Evolutionary conservation across 1,140 invertebrate species (phyloP).

Genomic region (Pogonomyrmex barbatus): DNA sequence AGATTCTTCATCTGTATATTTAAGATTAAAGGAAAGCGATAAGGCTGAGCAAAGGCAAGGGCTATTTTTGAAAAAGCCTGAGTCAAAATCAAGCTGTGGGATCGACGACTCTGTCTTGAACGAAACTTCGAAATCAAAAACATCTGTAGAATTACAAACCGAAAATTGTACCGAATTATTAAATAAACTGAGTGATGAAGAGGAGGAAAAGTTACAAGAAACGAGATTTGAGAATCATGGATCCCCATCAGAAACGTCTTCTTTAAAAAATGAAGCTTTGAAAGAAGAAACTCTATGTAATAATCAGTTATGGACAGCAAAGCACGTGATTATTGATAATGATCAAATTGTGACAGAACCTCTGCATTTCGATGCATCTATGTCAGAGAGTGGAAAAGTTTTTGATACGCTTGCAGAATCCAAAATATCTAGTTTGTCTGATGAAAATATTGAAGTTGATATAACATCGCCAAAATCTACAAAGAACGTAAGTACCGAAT

Average conservation of each 20-base stretch:
- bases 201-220: background rate
- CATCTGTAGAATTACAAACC: background rate
- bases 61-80: conserved; percentile 65
- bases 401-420: background rate
- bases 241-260: background rate
- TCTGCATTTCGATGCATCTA: background rate
- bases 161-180: conserved; percentile 5
- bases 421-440: background rate
- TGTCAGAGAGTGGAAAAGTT: background rate
- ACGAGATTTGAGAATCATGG: background rate
- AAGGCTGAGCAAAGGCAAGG: conserved; percentile 40
- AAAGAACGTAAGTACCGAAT: background rate
- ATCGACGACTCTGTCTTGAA: conserved; percentile 63
- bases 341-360: background rate
- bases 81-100: conserved; percentile 54
- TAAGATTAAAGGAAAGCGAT: conserved; percentile 37
- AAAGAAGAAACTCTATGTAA: background rate
- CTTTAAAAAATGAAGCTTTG: background rate
- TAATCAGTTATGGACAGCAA: conserved; percentile 20
- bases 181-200: conserved; percentile 19
- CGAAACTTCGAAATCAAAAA: conserved; percentile 20
- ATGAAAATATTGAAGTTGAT: background rate
- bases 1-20: background rate
- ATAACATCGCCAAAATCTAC: background rate
- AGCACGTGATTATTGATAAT: conserved; percentile 15